These are phyloP conservation scores for Anseranas semipalmata DNA, from an alignment of 2,113 vertebrate species.

Conservation along the genomic window DNA sequence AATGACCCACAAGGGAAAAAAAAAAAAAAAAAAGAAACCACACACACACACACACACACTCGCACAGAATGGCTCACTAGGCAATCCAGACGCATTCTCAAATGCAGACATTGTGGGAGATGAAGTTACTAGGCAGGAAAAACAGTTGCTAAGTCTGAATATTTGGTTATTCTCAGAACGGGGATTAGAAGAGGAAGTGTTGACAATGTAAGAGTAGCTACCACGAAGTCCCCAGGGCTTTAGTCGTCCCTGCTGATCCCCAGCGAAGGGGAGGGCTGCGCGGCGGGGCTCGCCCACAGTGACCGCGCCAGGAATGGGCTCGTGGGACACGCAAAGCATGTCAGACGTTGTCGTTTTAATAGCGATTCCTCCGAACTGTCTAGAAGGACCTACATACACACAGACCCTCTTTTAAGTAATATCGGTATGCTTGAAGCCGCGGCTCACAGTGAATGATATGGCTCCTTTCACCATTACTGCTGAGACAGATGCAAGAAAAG, in stretches of 20 bases:
- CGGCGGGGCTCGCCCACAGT: neutral
- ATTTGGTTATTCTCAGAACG: slow-evolving; percentile 72
- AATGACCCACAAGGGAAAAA: neutral
- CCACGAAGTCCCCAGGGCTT: slow-evolving; percentile 63
- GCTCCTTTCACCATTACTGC: neutral
- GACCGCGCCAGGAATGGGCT: neutral
- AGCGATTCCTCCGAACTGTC: neutral
- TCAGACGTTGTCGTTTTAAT: neutral
- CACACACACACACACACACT: neutral
- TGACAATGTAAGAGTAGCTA: slow-evolving; percentile 72
- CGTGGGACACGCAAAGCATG: neutral
- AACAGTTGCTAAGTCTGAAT: slow-evolving; percentile 72
- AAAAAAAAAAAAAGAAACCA: neutral
- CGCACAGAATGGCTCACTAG: neutral
- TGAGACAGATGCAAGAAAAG: neutral
- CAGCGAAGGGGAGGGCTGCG: neutral
- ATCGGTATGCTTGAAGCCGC: neutral
- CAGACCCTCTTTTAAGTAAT: neutral
- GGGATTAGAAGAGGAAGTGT: slow-evolving; percentile 71
- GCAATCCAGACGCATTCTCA: slow-evolving; percentile 52
- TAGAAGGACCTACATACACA: neutral
- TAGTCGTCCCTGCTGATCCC: slow-evolving; percentile 59
- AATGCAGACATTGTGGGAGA: slow-evolving; percentile 45
- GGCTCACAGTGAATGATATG: neutral
- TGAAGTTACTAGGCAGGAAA: slow-evolving; percentile 70